Evolutionary conservation across 2,113 vertebrate species (phyloP), one percentile per base, ranked within the genome.

Genomic region (Sinocyclocheilus maitianheensis): DNA sequence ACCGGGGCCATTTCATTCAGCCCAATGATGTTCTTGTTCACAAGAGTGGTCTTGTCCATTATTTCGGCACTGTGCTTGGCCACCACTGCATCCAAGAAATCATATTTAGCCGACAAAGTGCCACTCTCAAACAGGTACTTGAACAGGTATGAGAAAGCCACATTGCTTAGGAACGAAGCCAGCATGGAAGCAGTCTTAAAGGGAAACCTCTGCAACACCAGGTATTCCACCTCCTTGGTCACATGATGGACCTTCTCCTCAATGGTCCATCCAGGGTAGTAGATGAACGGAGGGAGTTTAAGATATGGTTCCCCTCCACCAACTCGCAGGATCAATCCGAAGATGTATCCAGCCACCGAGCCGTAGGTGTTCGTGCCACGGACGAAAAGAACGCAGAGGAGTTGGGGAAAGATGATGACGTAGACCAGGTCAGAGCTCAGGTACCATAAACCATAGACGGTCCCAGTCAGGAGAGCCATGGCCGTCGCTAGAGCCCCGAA

Each of bases 41-140:
- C 98, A 87, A 99, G 95, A 34, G 97, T 96, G 0, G 98, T 97
- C 94, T 97, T 99, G 93, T 99, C 98, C 97, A 99, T 99, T 85
- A 98, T 97, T 93, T 99, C 97, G 22, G 95, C 96, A 63, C 98
- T 99, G 94, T 99, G 94, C 90, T 95, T 97, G 67, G 97, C 96
- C 83, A 99, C 96, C 85, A 99, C 98, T 0, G 97, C 97, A 87
- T 99, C 97, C 30, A 99, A 95, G 72, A 98, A 95, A 94, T 99
- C 98, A 85, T 99, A 94, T 90, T 97, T 99, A 58, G 98, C 97
- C 30, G 96, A 96, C 90, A 99, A 93, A 85, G 86, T 97, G 86
- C 98, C 97, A n/a, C 97, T 99, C 92, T 99, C 98, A 88, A 99
- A 99, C 67, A 99, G 93, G 84, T 98, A 99, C 91, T 99, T 99